phyloP scores from a whole-genome alignment of 2,888 invertebrate species.

The Eretmocerus hayati region DNA sequence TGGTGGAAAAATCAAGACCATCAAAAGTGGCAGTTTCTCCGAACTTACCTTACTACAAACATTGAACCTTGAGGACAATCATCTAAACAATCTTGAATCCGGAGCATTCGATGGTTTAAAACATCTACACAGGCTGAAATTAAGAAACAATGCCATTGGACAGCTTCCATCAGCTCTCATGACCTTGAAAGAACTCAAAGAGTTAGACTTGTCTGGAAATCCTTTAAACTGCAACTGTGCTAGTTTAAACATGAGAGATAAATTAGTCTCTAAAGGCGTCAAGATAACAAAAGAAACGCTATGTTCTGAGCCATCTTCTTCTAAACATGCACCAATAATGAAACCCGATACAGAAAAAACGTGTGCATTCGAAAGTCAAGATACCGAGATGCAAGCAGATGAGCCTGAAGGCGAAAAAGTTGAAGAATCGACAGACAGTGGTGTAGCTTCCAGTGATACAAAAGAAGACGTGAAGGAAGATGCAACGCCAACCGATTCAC shows the following conservation, averaged over 20 bases:
- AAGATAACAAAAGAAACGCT: conserved; percentile 45
- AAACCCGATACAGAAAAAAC: conserved; percentile 47
- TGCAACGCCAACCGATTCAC: conserved; percentile 16
- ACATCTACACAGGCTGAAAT: conserved; percentile 56
- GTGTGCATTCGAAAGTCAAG: conserved; percentile 37
- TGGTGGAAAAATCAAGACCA: conserved; percentile 54
- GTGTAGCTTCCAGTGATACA: not conserved
- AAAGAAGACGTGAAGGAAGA: conserved; percentile 6
- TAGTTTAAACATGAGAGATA: conserved; percentile 59
- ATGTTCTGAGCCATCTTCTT: conserved; percentile 52
- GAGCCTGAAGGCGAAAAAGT: conserved; percentile 48
- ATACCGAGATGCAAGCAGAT: conserved; percentile 51
- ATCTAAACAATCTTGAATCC: conserved; percentile 51
- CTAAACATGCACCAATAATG: conserved; percentile 53
- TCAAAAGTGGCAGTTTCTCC: conserved; percentile 53
- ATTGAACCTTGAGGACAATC: conserved; percentile 57
- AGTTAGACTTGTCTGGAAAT: conserved; percentile 62
- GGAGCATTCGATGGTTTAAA: conserved; percentile 50
- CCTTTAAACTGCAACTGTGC: conserved; percentile 65
- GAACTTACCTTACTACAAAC: conserved; percentile 56
- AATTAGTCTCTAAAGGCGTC: conserved; percentile 45
- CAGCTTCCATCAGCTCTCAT: conserved; percentile 56
- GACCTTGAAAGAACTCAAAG: conserved; percentile 53
- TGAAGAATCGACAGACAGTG: conserved; percentile 28
- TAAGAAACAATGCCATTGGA: conserved; percentile 56